Conservation (phyloP, 1,140 invertebrate genomes). For the Drosophila nigromelanica region DNA sequence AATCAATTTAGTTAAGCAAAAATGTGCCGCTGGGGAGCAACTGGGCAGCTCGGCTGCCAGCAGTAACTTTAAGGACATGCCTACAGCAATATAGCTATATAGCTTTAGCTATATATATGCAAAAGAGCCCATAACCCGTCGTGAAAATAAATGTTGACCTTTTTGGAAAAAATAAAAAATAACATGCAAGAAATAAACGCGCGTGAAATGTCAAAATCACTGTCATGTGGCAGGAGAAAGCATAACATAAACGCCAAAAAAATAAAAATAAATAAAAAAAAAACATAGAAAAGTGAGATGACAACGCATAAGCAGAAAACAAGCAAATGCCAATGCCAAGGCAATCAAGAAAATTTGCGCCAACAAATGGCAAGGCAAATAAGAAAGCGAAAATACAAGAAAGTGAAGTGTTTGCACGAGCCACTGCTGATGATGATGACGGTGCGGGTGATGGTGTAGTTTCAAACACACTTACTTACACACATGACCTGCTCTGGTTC, state of each 20-base stretch:
- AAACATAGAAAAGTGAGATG: constrained; percentile 60
- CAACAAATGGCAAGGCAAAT: constrained; percentile 74
- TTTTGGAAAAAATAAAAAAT: constrained; percentile 60
- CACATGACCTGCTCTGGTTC: background rate
- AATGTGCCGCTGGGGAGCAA: constrained; percentile 71
- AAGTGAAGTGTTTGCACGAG: constrained; percentile 63
- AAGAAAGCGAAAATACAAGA: constrained; percentile 44
- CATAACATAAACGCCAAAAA: constrained; percentile 7
- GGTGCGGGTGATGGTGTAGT: constrained; percentile 16
- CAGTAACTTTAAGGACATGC: constrained; percentile 41
- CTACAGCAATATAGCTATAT: constrained; percentile 8
- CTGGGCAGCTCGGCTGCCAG: constrained; percentile 54
- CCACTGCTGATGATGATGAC: constrained; percentile 24
- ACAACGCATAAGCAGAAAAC: constrained; percentile 71
- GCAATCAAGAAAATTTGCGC: constrained; percentile 76
- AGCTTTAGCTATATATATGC: constrained; percentile 40
- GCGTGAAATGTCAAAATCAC: constrained; percentile 81
- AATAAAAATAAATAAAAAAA: constrained; percentile 25
- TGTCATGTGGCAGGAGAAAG: constrained; percentile 39
- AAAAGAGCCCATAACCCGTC: constrained; percentile 30
- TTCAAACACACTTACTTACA: constrained; percentile 1
- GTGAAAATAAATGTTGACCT: constrained; percentile 60
- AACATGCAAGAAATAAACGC: constrained; percentile 59
- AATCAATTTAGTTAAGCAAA: constrained; percentile 69
- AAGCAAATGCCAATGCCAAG: constrained; percentile 69